Percentiles rank a stretch among this genome's conserved stretches.
Evolutionary conservation across 92 coral and sea anemone genomes (phyloP).

Genomic region (Plumapathes pennacea): DNA sequence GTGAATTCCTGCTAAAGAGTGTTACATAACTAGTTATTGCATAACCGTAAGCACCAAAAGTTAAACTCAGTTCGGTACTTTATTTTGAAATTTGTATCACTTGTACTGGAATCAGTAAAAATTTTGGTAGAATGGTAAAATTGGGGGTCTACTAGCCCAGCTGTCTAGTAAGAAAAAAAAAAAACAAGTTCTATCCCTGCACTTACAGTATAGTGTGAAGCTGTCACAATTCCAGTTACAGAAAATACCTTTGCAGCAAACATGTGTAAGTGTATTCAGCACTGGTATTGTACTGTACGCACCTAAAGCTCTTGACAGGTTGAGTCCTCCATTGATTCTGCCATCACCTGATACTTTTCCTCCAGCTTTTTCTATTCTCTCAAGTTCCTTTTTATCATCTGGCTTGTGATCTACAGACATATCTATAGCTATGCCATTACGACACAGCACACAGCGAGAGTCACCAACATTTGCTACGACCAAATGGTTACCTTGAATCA

Average conservation of each 20-base stretch:
- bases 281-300: no score
- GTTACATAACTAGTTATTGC: no score
- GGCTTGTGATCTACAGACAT: slow-evolving; percentile 98
- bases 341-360: slow-evolving; percentile 96
- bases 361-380: slow-evolving; percentile 93
- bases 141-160: no score
- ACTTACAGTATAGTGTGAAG: no score
- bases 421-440: slow-evolving; percentile 91
- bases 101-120: no score
- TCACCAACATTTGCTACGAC: slow-evolving; percentile 95
- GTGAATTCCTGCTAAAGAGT: no score
- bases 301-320: slow-evolving; percentile 97
- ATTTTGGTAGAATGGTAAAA: no score
- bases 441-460: slow-evolving; percentile 95
- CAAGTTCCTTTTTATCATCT: slow-evolving; percentile 84
- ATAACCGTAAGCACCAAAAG: no score
- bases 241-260: neutral
- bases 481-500: slow-evolving; percentile 59
- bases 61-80: no score
- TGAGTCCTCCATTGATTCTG: slow-evolving; percentile 94
- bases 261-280: neutral
- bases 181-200: no score
- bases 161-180: no score
- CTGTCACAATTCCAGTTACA: neutral
- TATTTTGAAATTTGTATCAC: no score